phyloP scores from a whole-genome alignment of 2,797 vertebrate species.

The Falco novaeseelandiae region DNA sequence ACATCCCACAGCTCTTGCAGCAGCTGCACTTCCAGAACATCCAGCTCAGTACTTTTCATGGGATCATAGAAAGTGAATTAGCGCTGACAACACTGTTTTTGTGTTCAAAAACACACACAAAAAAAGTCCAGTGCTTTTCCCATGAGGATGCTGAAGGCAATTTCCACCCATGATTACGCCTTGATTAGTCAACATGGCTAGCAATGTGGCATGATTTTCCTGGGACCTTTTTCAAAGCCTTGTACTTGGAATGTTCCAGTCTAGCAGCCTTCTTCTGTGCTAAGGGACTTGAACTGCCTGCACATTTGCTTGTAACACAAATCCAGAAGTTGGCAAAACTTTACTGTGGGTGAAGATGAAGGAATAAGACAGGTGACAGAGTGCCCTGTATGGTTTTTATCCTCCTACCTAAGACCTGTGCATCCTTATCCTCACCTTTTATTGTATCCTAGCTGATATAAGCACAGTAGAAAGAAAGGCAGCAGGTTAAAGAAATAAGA shows the following conservation, averaged over 20 bases:
- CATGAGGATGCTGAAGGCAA: background rate
- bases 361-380: background rate
- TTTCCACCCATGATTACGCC: background rate
- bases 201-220: background rate
- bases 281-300: background rate
- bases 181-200: background rate
- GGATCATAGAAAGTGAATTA: background rate
- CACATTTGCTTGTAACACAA: background rate
- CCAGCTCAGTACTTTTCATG: background rate
- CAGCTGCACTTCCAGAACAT: background rate
- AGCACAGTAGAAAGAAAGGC: background rate
- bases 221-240: background rate
- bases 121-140: background rate
- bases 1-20: background rate
- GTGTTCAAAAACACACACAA: no score
- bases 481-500: background rate
- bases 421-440: background rate
- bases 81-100: background rate
- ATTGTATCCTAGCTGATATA: background rate
- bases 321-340: background rate
- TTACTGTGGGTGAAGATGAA: background rate
- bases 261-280: background rate
- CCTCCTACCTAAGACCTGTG: background rate
- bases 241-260: background rate
- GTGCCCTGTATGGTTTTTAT: background rate